phyloP scores from a whole-genome alignment of 1,140 invertebrate species.

The Drosophila auraria region DNA sequence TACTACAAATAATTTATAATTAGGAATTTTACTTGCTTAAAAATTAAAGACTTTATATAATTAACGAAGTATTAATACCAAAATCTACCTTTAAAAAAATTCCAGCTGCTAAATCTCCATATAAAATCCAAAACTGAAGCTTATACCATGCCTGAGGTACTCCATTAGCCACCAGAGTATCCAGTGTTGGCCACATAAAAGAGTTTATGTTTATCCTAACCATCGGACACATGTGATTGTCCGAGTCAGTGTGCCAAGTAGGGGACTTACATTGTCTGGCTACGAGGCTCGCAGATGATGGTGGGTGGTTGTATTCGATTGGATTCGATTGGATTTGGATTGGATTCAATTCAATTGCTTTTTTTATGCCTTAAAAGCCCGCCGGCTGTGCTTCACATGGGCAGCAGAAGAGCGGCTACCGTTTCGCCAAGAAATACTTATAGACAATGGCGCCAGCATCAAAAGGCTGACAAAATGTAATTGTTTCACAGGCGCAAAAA shows the following conservation, averaged over 20 bases:
- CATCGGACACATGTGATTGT: constrained; percentile 53
- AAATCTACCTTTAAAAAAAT: not conserved
- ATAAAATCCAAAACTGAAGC: not conserved
- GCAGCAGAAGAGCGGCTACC: constrained; percentile 55
- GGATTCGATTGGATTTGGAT: constrained; percentile 32
- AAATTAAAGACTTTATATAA: not conserved
- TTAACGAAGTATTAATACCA: not conserved
- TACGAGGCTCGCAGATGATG: constrained; percentile 26
- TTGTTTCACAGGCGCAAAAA: constrained; percentile 76
- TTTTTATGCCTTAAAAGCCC: constrained; percentile 42
- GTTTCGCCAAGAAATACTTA: constrained; percentile 32
- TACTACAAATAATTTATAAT: no score
- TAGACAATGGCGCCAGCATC: constrained; percentile 49
- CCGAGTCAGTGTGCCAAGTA: constrained; percentile 52
- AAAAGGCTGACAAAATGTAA: constrained; percentile 76
- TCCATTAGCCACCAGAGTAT: constrained; percentile 21
- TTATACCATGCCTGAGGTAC: not conserved
- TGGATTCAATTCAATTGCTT: constrained; percentile 20
- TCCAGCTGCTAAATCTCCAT: not conserved
- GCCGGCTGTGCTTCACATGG: constrained; percentile 54
- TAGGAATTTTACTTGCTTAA: no score
- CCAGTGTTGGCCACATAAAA: constrained; percentile 46
- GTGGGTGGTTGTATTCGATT: constrained; percentile 59
- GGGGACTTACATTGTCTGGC: constrained; percentile 54
- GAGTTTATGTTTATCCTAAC: constrained; percentile 55